These are phyloP conservation scores for Drosophila littoralis DNA, from an alignment of 1,140 invertebrate species.

Conservation along the genomic window DNA sequence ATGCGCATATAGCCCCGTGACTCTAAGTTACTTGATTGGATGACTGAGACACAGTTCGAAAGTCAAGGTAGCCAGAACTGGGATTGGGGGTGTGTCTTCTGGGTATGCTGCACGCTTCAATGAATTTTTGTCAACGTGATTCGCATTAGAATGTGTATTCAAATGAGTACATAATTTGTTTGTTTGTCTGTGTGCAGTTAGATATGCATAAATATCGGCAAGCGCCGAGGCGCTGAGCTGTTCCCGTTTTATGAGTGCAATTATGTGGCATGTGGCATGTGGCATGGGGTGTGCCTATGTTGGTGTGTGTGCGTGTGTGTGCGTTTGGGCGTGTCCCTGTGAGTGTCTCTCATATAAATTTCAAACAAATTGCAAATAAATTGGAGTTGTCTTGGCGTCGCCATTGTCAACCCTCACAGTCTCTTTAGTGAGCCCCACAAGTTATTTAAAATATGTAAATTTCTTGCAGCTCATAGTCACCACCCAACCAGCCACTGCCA, in stretches of 20 bases:
- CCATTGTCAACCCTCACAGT: conserved; percentile 65
- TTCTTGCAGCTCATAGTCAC: conserved; percentile 43
- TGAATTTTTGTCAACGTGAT: conserved; percentile 83
- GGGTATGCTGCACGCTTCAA: conserved; percentile 61
- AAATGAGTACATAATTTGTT: conserved; percentile 83
- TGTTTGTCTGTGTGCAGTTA: conserved; percentile 57
- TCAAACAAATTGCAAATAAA: conserved; percentile 83
- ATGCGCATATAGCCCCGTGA: background rate
- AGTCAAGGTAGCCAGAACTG: conserved; percentile 63
- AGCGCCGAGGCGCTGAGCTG: conserved; percentile 39
- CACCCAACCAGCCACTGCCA: background rate
- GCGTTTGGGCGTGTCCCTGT: conserved; percentile 32
- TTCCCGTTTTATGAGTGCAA: conserved; percentile 75
- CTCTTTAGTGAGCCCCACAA: conserved; percentile 59
- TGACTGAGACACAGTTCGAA: conserved; percentile 56
- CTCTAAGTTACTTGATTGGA: conserved; percentile 56
- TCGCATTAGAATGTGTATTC: conserved; percentile 82
- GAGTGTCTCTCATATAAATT: conserved; percentile 74
- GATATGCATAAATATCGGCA: conserved; percentile 58
- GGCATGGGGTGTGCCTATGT: conserved; percentile 17
- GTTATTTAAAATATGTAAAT: conserved; percentile 82
- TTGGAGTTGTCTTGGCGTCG: conserved; percentile 72
- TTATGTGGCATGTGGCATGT: conserved; percentile 43
- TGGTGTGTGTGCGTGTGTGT: conserved; percentile 21
- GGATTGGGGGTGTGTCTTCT: background rate